Evolutionary conservation across 2,888 invertebrate genomes (phyloP).

Genomic region (Caenorhabditis doughertyi): DNA sequence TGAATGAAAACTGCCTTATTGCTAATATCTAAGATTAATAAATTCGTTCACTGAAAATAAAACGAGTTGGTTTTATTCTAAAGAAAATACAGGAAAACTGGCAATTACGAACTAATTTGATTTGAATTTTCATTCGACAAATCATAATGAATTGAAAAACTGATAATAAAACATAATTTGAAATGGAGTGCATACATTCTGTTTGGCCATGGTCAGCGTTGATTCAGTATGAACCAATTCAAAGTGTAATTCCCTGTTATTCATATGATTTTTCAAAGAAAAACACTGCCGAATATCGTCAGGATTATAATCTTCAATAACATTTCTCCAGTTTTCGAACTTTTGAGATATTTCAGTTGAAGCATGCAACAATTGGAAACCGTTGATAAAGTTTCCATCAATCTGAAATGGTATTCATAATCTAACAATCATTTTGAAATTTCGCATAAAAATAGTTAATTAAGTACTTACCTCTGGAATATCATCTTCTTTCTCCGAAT

Average conservation of each 20-base stretch:
- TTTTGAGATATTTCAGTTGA: neutral
- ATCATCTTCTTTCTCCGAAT: too few species aligned
- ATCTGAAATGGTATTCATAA: too few species aligned
- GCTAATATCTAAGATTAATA: too few species aligned
- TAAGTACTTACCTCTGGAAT: too few species aligned
- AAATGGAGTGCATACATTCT: constrained; percentile 2
- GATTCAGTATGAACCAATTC: neutral
- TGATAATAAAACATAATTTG: constrained; percentile 11
- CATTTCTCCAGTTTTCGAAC: constrained; percentile 10
- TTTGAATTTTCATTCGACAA: too few species aligned
- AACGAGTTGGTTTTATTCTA: too few species aligned
- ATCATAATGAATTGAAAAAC: neutral
- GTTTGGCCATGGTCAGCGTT: neutral
- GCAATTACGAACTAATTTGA: too few species aligned
- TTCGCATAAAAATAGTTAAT: too few species aligned
- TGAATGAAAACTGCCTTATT: neutral
- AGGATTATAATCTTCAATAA: neutral
- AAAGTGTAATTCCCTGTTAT: neutral
- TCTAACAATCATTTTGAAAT: too few species aligned
- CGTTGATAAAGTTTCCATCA: neutral
- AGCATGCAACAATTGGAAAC: neutral
- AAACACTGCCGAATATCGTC: neutral
- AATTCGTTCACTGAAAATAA: too few species aligned
- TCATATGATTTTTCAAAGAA: neutral
- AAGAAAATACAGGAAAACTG: too few species aligned